Percentiles rank a stretch among this genome's conserved stretches.
phyloP scores from a whole-genome alignment of 1,140 invertebrate species.

The Ceratitis capitata region DNA sequence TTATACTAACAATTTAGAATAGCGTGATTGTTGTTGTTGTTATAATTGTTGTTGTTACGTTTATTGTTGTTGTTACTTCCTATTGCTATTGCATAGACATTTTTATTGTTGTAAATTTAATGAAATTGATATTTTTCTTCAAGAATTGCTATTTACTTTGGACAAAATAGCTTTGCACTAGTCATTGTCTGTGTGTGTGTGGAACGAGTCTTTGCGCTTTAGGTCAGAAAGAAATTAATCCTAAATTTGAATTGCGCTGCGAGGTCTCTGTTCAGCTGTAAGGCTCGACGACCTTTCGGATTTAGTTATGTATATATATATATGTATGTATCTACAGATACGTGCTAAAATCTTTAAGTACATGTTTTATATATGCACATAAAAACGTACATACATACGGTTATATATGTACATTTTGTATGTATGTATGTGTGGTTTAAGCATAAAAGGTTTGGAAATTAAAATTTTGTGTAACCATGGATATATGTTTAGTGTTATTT shows the following conservation, averaged over 20 bases:
- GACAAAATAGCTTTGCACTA: background rate
- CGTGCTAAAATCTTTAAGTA: constrained; percentile 14
- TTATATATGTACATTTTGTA: background rate
- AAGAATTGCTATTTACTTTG: background rate
- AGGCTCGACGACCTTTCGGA: background rate
- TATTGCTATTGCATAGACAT: too few species aligned
- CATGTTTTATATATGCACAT: background rate
- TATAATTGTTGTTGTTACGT: background rate
- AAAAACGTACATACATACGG: too few species aligned
- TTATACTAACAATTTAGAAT: background rate
- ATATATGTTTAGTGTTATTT: too few species aligned
- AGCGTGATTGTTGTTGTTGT: background rate
- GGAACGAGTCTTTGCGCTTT: background rate
- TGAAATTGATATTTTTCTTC: constrained; percentile 19
- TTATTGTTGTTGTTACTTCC: background rate
- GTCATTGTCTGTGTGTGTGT: background rate
- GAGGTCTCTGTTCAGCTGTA: too few species aligned
- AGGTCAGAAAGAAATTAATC: constrained; percentile 22
- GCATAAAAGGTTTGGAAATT: background rate
- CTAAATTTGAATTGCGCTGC: constrained; percentile 5
- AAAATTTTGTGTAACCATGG: background rate
- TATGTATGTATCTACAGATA: too few species aligned
- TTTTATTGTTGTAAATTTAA: background rate
- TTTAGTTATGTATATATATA: too few species aligned
- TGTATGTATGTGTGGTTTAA: background rate